A percentile compares a stretch with the other conserved stretches of the same genome.
These are phyloP conservation scores for Synchiropus splendidus DNA, from an alignment of 2,113 vertebrate genomes.

Conservation along the genomic window DNA sequence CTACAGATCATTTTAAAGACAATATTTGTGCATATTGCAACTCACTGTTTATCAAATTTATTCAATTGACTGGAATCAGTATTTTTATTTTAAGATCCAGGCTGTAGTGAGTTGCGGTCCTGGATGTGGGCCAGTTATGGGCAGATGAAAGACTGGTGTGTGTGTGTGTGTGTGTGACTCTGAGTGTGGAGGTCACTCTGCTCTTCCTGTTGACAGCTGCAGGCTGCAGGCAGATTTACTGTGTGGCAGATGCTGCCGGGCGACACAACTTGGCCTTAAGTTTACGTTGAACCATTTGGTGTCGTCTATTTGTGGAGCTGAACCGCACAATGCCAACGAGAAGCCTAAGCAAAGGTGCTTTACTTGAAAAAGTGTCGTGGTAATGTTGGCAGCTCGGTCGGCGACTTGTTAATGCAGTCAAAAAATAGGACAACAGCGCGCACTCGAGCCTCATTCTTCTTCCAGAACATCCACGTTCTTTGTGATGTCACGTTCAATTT, in stretches of 20 bases:
- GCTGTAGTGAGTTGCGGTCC: constrained; percentile 11
- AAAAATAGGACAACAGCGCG: constrained; percentile 22
- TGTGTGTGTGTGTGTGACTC: constrained; percentile 15
- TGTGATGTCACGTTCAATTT: constrained; percentile 46
- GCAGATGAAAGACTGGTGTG: constrained; percentile 36
- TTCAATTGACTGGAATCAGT: no score
- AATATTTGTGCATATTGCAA: no score
- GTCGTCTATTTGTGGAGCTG: constrained; percentile 47
- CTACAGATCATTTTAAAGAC: no score
- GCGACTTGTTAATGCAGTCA: no score
- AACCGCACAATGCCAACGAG: constrained; percentile 31
- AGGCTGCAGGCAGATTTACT: constrained; percentile 60
- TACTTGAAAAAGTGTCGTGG: constrained; percentile 18
- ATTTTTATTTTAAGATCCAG: not conserved
- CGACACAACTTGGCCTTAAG: constrained; percentile 42
- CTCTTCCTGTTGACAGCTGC: constrained; percentile 66
- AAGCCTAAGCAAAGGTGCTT: constrained; percentile 39
- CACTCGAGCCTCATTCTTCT: constrained; percentile 34
- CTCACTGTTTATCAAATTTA: no score
- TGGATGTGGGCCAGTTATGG: constrained; percentile 28
- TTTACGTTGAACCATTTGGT: constrained; percentile 57
- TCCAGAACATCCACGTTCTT: constrained; percentile 30
- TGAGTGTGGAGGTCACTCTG: constrained; percentile 50
- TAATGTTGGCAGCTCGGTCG: not conserved
- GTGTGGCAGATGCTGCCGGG: constrained; percentile 57